Evolutionary conservation across 2,888 invertebrate species (phyloP).

Genomic region (Lasius platythorax): DNA sequence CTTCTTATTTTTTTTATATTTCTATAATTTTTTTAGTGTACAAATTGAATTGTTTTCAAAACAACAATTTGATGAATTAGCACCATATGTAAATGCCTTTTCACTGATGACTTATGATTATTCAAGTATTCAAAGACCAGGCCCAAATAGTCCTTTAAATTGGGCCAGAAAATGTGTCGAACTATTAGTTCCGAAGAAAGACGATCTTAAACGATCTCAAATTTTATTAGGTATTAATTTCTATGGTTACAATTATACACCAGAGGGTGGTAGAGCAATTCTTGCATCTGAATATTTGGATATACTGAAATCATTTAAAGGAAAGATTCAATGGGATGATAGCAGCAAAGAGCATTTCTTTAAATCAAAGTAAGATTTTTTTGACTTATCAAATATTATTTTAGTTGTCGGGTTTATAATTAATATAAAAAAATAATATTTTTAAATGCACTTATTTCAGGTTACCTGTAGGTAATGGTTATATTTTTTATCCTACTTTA

Average conservation of each 20-base stretch:
- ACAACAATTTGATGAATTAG: conserved; percentile 92
- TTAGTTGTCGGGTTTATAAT: background rate
- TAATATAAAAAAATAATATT: background rate
- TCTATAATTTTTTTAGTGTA: conserved; percentile 71
- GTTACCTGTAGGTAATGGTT: conserved; percentile 90
- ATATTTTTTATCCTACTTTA: conserved; percentile 96
- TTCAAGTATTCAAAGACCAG: conserved; percentile 93
- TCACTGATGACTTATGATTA: conserved; percentile 99
- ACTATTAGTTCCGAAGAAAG: conserved; percentile 89
- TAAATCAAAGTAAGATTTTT: conserved; percentile 91
- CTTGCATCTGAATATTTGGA: conserved; percentile 93
- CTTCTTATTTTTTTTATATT: conserved; percentile 48
- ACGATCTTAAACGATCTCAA: conserved; percentile 89
- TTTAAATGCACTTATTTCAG: conserved; percentile 85
- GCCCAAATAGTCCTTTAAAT: conserved; percentile 95
- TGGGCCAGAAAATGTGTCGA: conserved; percentile 94
- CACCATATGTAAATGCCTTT: conserved; percentile 93
- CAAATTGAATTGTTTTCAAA: conserved; percentile 89
- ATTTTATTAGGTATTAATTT: conserved; percentile 96
- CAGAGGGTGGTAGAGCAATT: conserved; percentile 94
- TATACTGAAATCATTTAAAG: conserved; percentile 91
- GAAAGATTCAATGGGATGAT: conserved; percentile 92
- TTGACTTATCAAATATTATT: background rate
- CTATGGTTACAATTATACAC: conserved; percentile 96
- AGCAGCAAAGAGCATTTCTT: conserved; percentile 94